Conservation (phyloP, 2,797 vertebrate species). For the Acanthurus leucopareius region DNA sequence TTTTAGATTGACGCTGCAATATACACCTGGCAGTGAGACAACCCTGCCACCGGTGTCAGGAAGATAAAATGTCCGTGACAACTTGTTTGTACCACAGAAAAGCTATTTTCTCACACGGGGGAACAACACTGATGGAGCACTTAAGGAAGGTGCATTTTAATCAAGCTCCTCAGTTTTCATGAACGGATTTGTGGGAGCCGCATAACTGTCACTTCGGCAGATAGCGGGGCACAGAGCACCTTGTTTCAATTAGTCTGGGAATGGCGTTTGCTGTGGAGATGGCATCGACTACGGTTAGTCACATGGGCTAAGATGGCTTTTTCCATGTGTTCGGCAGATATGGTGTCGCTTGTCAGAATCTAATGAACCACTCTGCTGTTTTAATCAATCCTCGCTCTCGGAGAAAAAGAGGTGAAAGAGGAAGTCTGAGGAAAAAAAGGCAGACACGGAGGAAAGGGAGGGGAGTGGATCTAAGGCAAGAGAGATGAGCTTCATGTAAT, state of each 20-base stretch:
- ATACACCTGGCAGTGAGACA: conserved; percentile 50
- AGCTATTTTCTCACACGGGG: conserved; percentile 61
- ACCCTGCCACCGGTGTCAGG: conserved; percentile 40
- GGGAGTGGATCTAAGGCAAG: conserved; percentile 22
- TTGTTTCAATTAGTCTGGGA: conserved; percentile 81
- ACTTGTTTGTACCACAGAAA: conserved; percentile 65
- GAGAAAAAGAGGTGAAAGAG: conserved; percentile 50
- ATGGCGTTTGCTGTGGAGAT: conserved; percentile 60
- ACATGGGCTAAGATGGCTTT: conserved; percentile 42
- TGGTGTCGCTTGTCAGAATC: conserved; percentile 75
- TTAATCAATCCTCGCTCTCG: conserved; percentile 73
- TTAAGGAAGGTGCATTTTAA: conserved; percentile 70
- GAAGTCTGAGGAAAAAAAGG: conserved; percentile 36
- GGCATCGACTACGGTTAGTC: conserved; percentile 55
- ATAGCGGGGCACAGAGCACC: conserved; percentile 66
- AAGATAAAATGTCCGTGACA: conserved; percentile 66
- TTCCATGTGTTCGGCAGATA: conserved; percentile 70
- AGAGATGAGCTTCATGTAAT: conserved; percentile 47
- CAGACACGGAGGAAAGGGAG: not conserved
- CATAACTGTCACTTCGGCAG: conserved; percentile 64
- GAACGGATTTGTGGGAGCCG: conserved; percentile 58
- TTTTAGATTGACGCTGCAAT: conserved; percentile 62
- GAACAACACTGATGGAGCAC: conserved; percentile 64
- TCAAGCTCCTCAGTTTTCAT: conserved; percentile 63
- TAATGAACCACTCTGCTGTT: conserved; percentile 76